phyloP scores from a whole-genome alignment of 2,888 invertebrate species.

The Drosophila dives region DNA sequence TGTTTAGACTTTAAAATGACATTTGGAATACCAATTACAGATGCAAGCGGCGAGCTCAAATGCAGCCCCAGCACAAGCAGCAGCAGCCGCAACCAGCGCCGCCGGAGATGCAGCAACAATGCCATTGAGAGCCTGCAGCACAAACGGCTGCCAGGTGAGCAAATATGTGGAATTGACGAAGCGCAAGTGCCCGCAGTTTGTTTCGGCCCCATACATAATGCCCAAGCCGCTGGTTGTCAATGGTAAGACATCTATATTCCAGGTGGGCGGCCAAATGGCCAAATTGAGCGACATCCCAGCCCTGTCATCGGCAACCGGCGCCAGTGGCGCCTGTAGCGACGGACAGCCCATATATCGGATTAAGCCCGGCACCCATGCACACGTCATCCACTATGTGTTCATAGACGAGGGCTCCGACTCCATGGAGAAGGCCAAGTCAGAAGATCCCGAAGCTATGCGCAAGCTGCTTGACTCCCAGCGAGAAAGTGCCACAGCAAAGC shows the following conservation, averaged over 20 bases:
- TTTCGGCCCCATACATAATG: slow-evolving; percentile 75
- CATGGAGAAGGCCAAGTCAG: slow-evolving; percentile 79
- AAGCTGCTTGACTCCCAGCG: slow-evolving; percentile 81
- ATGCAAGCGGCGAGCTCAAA: slow-evolving; percentile 27
- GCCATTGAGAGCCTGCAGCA: slow-evolving; percentile 56
- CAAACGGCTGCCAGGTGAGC: slow-evolving; percentile 59
- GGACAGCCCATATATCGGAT: slow-evolving; percentile 79
- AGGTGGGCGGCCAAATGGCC: slow-evolving; percentile 78
- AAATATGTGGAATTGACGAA: slow-evolving; percentile 78
- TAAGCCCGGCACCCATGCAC: slow-evolving; percentile 84
- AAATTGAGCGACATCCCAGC: slow-evolving; percentile 76
- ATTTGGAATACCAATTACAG: slow-evolving; percentile 13
- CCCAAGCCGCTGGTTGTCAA: slow-evolving; percentile 81
- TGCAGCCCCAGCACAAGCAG: slow-evolving; percentile 1
- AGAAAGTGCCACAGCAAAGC: slow-evolving; percentile 80
- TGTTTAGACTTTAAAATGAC: not conserved
- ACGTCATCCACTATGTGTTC: slow-evolving; percentile 83
- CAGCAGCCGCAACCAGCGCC: not conserved
- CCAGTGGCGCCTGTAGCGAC: slow-evolving; percentile 4
- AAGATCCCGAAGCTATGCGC: slow-evolving; percentile 81
- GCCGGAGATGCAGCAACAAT: slow-evolving; percentile 2
- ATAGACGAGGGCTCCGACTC: slow-evolving; percentile 81
- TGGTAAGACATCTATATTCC: slow-evolving; percentile 83
- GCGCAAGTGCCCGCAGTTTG: slow-evolving; percentile 79
- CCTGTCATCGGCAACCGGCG: slow-evolving; percentile 39